A percentile compares a stretch with the other conserved stretches of the same genome.
These are phyloP conservation scores for Lissocephala sabroskyi DNA, from an alignment of 2,888 invertebrate species.

Conservation along the genomic window DNA sequence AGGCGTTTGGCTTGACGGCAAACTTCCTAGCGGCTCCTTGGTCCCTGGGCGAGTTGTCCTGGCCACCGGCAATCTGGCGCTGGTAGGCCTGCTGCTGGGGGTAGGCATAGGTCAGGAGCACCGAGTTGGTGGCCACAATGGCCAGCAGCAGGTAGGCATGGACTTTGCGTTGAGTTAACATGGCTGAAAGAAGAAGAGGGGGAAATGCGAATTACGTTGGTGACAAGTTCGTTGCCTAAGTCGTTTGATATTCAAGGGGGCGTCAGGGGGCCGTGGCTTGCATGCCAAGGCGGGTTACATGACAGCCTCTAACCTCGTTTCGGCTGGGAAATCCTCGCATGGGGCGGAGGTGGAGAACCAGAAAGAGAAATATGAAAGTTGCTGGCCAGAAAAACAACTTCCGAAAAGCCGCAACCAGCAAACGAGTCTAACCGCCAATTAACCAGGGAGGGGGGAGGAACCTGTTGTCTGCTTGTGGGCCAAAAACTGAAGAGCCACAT, in stretches of 20 bases:
- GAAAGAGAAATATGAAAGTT: constrained; percentile 43
- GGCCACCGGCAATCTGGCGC: constrained; percentile 31
- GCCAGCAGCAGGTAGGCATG: constrained; percentile 81
- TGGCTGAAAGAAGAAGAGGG: constrained; percentile 68
- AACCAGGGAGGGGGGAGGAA: too few species aligned
- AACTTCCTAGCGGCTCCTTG: constrained; percentile 78
- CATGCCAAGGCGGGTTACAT: too few species aligned
- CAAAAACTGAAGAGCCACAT: too few species aligned
- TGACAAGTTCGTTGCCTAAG: constrained; percentile 37
- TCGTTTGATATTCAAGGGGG: constrained; percentile 35
- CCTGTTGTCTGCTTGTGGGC: too few species aligned
- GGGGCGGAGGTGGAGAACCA: constrained; percentile 9
- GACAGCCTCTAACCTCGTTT: too few species aligned
- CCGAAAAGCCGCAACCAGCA: too few species aligned
- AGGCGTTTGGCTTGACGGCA: constrained; percentile 89
- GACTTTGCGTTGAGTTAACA: constrained; percentile 79
- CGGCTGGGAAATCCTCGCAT: background rate
- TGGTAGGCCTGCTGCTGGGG: constrained; percentile 74
- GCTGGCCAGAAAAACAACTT: constrained; percentile 2
- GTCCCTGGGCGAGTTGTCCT: constrained; percentile 29
- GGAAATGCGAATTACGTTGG: background rate
- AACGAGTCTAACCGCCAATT: too few species aligned
- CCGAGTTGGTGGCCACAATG: constrained; percentile 79
- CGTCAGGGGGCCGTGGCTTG: too few species aligned
- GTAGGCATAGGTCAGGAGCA: constrained; percentile 80